Evolutionary conservation across 2,113 vertebrate species (phyloP).

Genomic region (Coracopsis vasa): DNA sequence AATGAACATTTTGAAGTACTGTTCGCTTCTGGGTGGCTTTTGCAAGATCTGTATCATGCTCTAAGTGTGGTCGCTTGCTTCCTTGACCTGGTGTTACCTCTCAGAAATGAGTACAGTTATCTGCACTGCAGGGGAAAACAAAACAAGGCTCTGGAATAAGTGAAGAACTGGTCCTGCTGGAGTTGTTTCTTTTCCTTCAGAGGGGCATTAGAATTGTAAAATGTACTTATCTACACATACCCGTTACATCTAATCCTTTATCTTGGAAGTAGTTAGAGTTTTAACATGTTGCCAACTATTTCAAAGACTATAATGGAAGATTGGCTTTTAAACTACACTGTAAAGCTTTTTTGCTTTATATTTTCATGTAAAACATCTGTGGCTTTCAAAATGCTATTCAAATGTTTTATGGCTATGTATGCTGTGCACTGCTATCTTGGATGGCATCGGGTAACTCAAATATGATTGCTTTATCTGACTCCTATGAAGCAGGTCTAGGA

Average conservation of each 20-base stretch:
- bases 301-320: neutral
- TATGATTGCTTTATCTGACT: neutral
- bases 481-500: neutral
- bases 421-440: neutral
- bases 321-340: neutral
- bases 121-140: neutral
- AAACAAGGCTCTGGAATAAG: neutral
- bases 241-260: neutral
- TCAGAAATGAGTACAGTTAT: neutral
- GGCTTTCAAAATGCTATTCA: neutral
- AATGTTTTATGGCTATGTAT: neutral
- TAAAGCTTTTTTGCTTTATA: neutral
- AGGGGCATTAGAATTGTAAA: neutral
- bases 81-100: neutral
- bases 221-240: fast-evolving
- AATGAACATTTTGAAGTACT: neutral
- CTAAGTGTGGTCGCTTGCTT: neutral
- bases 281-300: neutral
- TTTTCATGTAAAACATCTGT: neutral
- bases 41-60: neutral
- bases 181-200: neutral
- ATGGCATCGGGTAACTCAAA: neutral
- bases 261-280: neutral
- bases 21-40: neutral
- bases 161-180: neutral